Base-by-base conservation (phyloP, 2,797 vertebrate genomes). In the Arnoldichthys spilopterus region DNA sequence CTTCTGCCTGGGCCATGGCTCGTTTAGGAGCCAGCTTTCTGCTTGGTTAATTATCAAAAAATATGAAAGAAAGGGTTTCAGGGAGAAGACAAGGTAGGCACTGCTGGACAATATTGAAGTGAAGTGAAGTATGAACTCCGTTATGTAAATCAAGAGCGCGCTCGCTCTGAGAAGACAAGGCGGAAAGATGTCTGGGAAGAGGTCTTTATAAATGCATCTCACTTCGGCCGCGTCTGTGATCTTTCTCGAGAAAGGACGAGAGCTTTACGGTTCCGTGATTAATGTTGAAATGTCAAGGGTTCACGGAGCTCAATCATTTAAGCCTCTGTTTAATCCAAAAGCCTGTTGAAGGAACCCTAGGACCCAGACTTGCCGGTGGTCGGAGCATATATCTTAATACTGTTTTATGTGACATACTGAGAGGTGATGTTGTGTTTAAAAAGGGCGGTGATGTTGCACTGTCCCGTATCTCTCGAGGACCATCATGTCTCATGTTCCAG, bases 11-110 rank as follows among this genome's bases (percentile, higher is more conserved):
- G 37, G 40, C 91, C 86, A 91, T 83, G 89, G 89, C 92, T 95
- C 90, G 89, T 91, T 92, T 91, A 90, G 84, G 72, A 78, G 81
- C 82, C 92, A 87, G 85, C 87, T 92, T 94, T 90, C 92, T 84
- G 90, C 93, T 92, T 93, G 91, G 95, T 94, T 97, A 95, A 93
- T 89, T 93, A 95, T 91, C 91, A 93, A 90, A 92, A 91, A 91
- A 61, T 90, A 92, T 88, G 81, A 91, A 89, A 87, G 87, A 87
- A 86, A 90, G 85, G 72, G 71, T 89, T 86, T 85, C 34, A 76
- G 83, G 75, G 53, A 86, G 86, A 89, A 91, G 91, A 91, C 61
- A 85, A 64, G 62, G 90, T 53, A 83, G 85, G 86, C 83, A 24
- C 83, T 90, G 87, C 75, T 86, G 86, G 87, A 83, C 76, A 22